A percentile compares a stretch with the other conserved stretches of the same genome.
Conservation (phyloP, 2,888 invertebrate genomes). For the Cosmia pyralina region DNA sequence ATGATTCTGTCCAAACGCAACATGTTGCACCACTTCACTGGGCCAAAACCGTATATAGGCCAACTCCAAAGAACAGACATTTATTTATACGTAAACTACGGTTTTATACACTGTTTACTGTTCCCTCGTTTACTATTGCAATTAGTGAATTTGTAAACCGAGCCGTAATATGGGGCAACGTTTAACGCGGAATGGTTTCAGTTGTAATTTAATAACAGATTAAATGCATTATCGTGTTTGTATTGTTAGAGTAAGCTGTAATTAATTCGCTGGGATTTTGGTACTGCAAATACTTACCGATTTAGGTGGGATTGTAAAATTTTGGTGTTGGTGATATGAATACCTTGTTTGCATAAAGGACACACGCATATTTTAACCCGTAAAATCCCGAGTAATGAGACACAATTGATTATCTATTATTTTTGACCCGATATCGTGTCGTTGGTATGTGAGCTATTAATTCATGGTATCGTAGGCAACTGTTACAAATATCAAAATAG, state of each 20-base stretch:
- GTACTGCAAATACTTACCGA: not conserved
- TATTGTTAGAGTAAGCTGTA: conserved; percentile 32
- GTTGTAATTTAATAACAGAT: conserved; percentile 55
- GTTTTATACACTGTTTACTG: conserved; percentile 60
- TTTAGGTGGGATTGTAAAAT: not conserved
- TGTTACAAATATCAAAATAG: not conserved
- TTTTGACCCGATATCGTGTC: no score
- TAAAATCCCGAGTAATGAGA: no score
- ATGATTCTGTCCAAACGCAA: conserved; percentile 9
- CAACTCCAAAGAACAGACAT: conserved; percentile 49
- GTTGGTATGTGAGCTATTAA: no score
- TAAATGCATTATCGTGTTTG: conserved; percentile 52
- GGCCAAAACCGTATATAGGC: conserved; percentile 46
- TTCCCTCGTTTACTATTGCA: conserved; percentile 54
- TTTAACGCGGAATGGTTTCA: conserved; percentile 31
- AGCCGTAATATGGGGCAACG: conserved; percentile 34
- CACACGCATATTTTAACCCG: no score
- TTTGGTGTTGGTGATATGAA: not conserved
- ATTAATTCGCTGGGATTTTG: conserved; percentile 30
- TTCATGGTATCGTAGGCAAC: no score
- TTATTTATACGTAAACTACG: conserved; percentile 50
- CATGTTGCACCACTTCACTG: conserved; percentile 37
- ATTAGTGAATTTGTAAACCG: conserved; percentile 59
- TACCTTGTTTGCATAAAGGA: no score
- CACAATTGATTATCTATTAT: no score